These are phyloP conservation scores for Drosophila mauritiana DNA, from an alignment of 1,140 invertebrate genomes.

Conservation along the genomic window DNA sequence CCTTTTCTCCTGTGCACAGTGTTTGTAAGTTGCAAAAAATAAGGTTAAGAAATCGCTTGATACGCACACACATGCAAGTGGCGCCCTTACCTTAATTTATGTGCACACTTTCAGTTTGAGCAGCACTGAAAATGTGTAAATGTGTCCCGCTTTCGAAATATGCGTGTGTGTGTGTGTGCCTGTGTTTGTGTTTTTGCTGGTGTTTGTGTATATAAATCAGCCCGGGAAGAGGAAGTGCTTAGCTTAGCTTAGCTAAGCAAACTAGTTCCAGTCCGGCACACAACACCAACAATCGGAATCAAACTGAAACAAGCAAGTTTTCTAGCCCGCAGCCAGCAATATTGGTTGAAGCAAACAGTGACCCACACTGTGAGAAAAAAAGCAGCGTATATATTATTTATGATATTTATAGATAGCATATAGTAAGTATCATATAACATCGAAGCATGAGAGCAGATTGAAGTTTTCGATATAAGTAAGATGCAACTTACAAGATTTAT, in stretches of 20 bases:
- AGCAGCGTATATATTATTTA: not conserved
- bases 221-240: constrained; percentile 70
- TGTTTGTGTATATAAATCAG: constrained; percentile 69
- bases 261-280: constrained; percentile 44
- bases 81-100: constrained; percentile 68
- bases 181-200: constrained; percentile 11
- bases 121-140: constrained; percentile 45
- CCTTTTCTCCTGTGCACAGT: not conserved
- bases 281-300: constrained; percentile 25
- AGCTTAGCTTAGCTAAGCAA: constrained; percentile 74
- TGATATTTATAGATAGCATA: not conserved
- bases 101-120: constrained; percentile 72
- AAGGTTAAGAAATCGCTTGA: constrained; percentile 70
- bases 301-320: constrained; percentile 29
- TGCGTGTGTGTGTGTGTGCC: constrained; percentile 7
- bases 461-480: no score
- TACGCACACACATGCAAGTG: constrained; percentile 12
- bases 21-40: constrained; percentile 39
- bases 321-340: constrained; percentile 30
- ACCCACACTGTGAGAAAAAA: not conserved
- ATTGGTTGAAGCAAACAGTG: constrained; percentile 22
- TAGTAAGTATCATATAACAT: not conserved
- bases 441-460: not conserved
- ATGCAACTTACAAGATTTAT: not conserved
- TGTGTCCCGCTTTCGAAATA: constrained; percentile 5